Percentiles rank a stretch among this genome's conserved stretches.
Conservation (phyloP, 2,797 vertebrate genomes). For the Labroides dimidiatus region DNA sequence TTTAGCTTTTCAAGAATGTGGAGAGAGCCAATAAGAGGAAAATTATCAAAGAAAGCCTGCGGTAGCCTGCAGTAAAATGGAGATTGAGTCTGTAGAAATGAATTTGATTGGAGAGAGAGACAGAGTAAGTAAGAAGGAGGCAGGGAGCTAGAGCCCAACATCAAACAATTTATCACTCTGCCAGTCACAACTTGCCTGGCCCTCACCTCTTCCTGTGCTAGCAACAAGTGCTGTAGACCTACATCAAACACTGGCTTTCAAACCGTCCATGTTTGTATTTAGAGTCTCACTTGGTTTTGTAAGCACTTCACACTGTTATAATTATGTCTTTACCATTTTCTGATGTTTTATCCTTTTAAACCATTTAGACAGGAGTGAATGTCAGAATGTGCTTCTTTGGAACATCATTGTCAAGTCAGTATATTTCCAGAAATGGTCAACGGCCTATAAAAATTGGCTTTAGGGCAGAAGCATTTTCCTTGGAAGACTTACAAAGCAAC, state of each 20-base stretch:
- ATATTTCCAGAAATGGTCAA: constrained; percentile 67
- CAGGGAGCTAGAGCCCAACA: constrained; percentile 61
- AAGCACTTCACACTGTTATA: constrained; percentile 52
- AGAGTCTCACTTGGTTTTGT: constrained; percentile 54
- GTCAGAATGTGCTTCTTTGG: constrained; percentile 47
- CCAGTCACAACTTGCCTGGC: constrained; percentile 76
- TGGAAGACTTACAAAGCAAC: constrained; percentile 75
- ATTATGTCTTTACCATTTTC: constrained; percentile 57
- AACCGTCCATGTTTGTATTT: constrained; percentile 57
- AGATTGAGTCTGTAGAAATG: constrained; percentile 60
- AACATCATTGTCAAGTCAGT: constrained; percentile 51
- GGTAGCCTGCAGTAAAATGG: constrained; percentile 67
- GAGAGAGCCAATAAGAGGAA: constrained; percentile 11
- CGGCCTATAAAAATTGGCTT: constrained; percentile 63
- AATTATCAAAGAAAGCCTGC: constrained; percentile 55
- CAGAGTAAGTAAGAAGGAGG: constrained; percentile 42
- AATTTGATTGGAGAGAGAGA: constrained; percentile 58
- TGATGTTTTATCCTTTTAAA: constrained; percentile 45
- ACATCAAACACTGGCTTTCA: constrained; percentile 66
- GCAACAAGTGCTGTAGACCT: constrained; percentile 62
- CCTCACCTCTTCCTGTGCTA: constrained; percentile 58
- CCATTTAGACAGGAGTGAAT: constrained; percentile 34
- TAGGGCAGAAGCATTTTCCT: constrained; percentile 67
- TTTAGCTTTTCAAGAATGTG: constrained; percentile 42
- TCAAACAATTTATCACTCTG: constrained; percentile 78